Evolutionary conservation across 1,140 invertebrate species (phyloP).

Genomic region (Steinernema khuongi): DNA sequence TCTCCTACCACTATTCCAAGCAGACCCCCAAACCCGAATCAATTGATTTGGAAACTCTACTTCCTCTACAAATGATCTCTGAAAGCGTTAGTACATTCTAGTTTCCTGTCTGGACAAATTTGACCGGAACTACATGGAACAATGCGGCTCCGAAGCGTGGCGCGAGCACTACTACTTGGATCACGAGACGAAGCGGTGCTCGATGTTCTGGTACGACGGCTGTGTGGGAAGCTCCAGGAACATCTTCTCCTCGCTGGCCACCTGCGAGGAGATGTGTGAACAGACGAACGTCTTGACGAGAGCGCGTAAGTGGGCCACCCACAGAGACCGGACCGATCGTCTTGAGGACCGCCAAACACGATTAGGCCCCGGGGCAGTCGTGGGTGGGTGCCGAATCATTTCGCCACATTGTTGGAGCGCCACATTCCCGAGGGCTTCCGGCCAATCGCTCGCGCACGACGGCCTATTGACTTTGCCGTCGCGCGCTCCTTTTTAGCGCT

Average conservation of each 20-base stretch:
- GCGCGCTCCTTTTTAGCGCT: not conserved
- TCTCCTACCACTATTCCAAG: too few relatives aligned
- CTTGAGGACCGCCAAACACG: not conserved
- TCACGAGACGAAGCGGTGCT: conserved; percentile 41
- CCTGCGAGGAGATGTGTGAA: conserved; percentile 49
- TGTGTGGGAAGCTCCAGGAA: conserved; percentile 41
- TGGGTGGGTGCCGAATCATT: conserved; percentile 4
- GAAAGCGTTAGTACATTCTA: conserved; percentile 18
- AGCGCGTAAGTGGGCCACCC: conserved; percentile 30
- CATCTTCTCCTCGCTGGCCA: conserved; percentile 47
- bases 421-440: not conserved
- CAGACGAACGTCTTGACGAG: conserved; percentile 42
- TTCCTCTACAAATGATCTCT: conserved; percentile 14
- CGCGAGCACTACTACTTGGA: conserved; percentile 47
- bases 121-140: conserved; percentile 38
- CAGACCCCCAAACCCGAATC: too few relatives aligned
- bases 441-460: not conserved
- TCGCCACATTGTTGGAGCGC: not conserved
- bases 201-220: conserved; percentile 49
- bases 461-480: not conserved
- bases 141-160: conserved; percentile 45
- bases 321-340: not conserved
- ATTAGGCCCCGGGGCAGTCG: not conserved
- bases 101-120: conserved; percentile 47
- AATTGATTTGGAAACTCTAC: conserved; percentile 12